Percentiles rank a stretch among this genome's conserved stretches.
These are phyloP conservation scores for Diadophis punctatus DNA, from an alignment of 2,113 vertebrate species.

Conservation along the genomic window DNA sequence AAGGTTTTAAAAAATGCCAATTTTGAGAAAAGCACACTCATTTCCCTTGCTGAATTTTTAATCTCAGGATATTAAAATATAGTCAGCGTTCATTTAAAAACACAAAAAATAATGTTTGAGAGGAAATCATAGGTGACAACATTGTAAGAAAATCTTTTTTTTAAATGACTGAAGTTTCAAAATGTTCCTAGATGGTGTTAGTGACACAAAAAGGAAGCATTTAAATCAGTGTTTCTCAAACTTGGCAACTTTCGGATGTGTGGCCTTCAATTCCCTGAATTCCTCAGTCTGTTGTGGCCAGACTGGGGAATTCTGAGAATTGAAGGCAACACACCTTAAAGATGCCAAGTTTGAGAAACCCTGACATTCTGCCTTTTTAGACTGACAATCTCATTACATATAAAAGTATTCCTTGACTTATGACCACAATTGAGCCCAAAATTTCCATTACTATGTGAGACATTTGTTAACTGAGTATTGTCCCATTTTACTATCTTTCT, in stretches of 20 bases:
- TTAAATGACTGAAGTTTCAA: neutral
- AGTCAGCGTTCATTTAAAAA: neutral
- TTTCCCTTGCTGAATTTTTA: neutral
- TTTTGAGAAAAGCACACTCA: neutral
- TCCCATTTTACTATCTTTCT: neutral
- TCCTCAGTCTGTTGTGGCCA: neutral
- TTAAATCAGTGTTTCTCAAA: neutral
- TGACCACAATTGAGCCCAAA: neutral
- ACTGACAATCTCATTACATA: neutral
- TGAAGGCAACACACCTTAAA: neutral
- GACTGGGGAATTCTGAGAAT: neutral
- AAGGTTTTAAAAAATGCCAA: neutral
- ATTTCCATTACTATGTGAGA: neutral
- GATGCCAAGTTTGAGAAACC: neutral
- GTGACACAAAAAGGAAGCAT: neutral
- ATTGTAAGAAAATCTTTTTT: neutral
- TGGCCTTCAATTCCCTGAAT: neutral
- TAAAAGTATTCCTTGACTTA: neutral
- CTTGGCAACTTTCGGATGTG: neutral
- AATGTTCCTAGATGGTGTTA: neutral
- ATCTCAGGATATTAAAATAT: neutral
- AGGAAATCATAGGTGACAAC: too few relatives aligned
- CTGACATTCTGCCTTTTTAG: constrained; percentile 2
- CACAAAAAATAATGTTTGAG: neutral
- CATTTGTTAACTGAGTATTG: neutral